Conservation (phyloP, 2,888 invertebrate genomes). For the Fragum fragum region DNA sequence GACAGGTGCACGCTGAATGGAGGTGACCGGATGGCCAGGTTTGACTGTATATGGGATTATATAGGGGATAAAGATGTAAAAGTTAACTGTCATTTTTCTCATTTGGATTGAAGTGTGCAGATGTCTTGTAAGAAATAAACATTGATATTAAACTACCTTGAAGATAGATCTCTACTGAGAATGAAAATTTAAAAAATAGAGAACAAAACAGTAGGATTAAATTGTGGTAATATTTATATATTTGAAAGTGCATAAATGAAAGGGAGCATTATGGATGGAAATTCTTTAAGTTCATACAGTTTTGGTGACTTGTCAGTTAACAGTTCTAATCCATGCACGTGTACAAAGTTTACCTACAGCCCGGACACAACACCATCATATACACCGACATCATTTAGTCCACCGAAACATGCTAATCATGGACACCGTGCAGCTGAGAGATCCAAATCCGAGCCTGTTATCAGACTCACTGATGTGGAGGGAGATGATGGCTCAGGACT, state of each 20-base stretch:
- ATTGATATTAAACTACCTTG: no score
- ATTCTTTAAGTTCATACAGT: constrained; percentile 60
- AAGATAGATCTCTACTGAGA: no score
- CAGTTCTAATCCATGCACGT: constrained; percentile 46
- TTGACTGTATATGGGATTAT: no score
- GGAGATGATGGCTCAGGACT: constrained; percentile 47
- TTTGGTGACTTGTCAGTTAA: constrained; percentile 57
- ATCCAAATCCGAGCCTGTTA: constrained; percentile 53
- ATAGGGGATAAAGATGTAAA: no score
- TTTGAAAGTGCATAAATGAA: not conserved
- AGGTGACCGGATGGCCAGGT: no score
- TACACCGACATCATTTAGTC: not conserved
- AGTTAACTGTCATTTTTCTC: no score
- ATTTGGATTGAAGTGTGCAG: no score
- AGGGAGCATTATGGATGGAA: constrained; percentile 42
- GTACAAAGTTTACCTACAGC: constrained; percentile 60
- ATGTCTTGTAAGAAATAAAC: no score
- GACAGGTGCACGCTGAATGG: no score
- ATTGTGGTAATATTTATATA: no score
- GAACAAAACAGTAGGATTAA: no score
- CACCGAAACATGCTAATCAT: constrained; percentile 28
- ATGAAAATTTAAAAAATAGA: no score
- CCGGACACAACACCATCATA: constrained; percentile 1
- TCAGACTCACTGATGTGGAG: constrained; percentile 40
- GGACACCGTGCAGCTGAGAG: constrained; percentile 36